phyloP scores from a whole-genome alignment of 30 jellyfish, hydroid and myxozoan species.

The Aurelia aurita region DNA sequence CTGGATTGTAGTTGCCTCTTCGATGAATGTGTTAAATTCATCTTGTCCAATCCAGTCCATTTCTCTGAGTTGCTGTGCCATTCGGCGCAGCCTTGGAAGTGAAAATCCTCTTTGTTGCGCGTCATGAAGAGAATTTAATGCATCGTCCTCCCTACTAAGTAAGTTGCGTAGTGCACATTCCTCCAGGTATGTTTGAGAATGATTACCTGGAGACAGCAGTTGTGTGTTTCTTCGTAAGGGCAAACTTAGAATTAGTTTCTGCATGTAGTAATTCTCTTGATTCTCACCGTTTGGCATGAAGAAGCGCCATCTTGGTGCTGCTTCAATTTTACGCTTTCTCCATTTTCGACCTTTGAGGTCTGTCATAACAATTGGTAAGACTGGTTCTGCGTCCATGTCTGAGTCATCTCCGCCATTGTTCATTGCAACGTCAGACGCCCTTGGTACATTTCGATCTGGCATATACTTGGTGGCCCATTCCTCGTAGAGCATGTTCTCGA shows the following conservation, averaged over 20 bases:
- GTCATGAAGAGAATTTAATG: not conserved
- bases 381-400: not conserved
- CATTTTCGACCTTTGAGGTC: not conserved
- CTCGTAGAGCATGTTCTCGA: not conserved
- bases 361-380: too few species aligned
- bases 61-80: not conserved
- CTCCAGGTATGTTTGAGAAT: too few species aligned
- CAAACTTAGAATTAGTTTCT: not conserved
- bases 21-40: not conserved
- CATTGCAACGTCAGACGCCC: not conserved
- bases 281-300: not conserved
- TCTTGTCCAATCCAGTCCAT: too few species aligned
- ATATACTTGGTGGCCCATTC: constrained; percentile 12
- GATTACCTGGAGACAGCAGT: not conserved
- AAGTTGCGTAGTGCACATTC: not conserved
- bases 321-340: not conserved
- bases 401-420: not conserved
- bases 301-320: not conserved
- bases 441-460: not conserved
- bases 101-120: too few species aligned
- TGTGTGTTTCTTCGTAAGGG: not conserved
- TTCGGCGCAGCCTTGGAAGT: not conserved
- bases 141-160: not conserved
- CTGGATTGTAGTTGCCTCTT: not conserved
- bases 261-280: constrained; percentile 5